Conservation (phyloP, 2,113 vertebrate genomes). For the Athene cunicularia region DNA sequence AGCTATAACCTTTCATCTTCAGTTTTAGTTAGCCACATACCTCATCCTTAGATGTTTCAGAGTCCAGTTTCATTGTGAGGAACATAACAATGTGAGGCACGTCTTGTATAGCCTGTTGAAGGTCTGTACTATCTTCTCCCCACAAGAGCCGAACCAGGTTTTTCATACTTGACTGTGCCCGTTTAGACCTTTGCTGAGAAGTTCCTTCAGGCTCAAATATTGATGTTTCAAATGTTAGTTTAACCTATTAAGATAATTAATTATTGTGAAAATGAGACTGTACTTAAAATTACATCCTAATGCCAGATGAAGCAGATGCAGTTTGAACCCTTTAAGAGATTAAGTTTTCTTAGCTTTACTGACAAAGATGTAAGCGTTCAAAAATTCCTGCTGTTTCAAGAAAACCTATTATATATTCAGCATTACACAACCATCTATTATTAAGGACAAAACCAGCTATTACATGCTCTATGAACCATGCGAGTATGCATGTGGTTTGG, state of each 20-base stretch:
- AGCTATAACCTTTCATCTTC: neutral
- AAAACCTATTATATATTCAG: neutral
- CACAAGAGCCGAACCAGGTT: slow-evolving; percentile 87
- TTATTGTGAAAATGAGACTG: neutral
- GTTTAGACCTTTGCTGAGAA: slow-evolving; percentile 49
- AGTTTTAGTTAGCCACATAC: slow-evolving; percentile 73
- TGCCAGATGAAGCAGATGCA: neutral
- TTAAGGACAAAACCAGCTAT: slow-evolving; percentile 35
- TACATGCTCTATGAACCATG: slow-evolving; percentile 17
- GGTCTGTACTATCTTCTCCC: slow-evolving; percentile 79
- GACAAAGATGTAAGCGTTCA: neutral
- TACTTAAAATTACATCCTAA: neutral
- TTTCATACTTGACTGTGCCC: slow-evolving; percentile 70
- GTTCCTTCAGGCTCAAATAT: slow-evolving; percentile 59
- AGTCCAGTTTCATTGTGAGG: slow-evolving; percentile 87
- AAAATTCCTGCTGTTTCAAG: slow-evolving; percentile 20
- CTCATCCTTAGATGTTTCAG: slow-evolving; percentile 85
- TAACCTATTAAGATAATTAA: slow-evolving; percentile 80
- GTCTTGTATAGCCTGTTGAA: slow-evolving; percentile 78
- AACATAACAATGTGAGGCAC: slow-evolving; percentile 90
- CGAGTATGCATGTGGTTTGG: slow-evolving; percentile 51
- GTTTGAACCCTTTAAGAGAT: neutral
- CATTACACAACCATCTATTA: neutral
- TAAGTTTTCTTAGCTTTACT: neutral
- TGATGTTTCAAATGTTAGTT: slow-evolving; percentile 89